Evolutionary conservation across 2,113 vertebrate species (phyloP).

Genomic region (Hiodon tergisus): DNA sequence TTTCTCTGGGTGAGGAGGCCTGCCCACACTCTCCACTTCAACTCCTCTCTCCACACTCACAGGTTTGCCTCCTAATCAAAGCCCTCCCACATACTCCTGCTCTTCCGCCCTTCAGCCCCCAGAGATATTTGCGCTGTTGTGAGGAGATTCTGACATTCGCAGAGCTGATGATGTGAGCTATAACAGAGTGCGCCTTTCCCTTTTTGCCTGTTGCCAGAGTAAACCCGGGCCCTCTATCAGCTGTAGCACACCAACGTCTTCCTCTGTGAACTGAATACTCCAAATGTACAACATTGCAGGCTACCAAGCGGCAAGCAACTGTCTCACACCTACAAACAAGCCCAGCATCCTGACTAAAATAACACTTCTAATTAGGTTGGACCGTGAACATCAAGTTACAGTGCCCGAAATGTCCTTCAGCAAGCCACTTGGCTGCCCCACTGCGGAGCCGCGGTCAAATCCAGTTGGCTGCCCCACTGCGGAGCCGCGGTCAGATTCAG

Average conservation of each 20-base stretch:
- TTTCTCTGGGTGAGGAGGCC: constrained; percentile 22
- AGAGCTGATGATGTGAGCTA: not conserved
- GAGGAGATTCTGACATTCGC: constrained; percentile 19
- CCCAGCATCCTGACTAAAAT: no score
- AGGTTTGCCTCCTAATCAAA: constrained; percentile 40
- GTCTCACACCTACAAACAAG: no score
- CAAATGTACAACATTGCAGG: no score
- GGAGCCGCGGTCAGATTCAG: no score
- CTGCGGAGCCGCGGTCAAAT: no score
- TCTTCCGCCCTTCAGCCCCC: constrained; percentile 35
- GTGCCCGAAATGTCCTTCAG: no score
- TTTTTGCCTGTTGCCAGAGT: not conserved
- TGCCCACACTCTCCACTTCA: not conserved
- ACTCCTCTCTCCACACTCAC: not conserved
- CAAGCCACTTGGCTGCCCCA: no score
- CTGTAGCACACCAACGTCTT: not conserved
- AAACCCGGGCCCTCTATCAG: not conserved
- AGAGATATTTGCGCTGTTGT: constrained; percentile 48
- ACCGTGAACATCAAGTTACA: no score
- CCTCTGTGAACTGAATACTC: not conserved
- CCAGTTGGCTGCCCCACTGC: no score
- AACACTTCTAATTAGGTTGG: no score
- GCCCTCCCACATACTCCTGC: constrained; percentile 37
- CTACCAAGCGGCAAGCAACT: no score
- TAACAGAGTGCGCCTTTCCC: constrained; percentile 20